A percentile compares a stretch with the other conserved stretches of the same genome.
These are phyloP conservation scores for Geopemphigus sp. DNA, from an alignment of 1,140 invertebrate genomes.

Conservation along the genomic window DNA sequence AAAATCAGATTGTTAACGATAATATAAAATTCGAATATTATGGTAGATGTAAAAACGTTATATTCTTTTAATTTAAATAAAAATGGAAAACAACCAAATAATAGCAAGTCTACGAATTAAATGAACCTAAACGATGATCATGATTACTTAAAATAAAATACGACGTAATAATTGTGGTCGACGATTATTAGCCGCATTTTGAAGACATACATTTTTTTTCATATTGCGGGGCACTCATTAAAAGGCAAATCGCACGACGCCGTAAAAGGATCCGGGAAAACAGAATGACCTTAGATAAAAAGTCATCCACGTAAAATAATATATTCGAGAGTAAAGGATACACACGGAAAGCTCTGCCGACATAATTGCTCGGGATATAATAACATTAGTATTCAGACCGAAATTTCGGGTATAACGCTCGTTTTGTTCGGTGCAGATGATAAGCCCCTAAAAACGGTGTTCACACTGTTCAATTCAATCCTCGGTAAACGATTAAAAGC, in stretches of 20 bases:
- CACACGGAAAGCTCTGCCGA: constrained; percentile 11
- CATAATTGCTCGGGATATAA: constrained; percentile 18
- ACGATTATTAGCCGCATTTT: not conserved
- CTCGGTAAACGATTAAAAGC: constrained; percentile 16
- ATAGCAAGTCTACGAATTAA: too few species aligned
- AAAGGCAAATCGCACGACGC: not conserved
- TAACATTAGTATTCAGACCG: constrained; percentile 41
- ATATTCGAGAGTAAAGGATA: not conserved
- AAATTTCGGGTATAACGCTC: constrained; percentile 7
- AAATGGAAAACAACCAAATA: too few species aligned
- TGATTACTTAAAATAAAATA: too few species aligned
- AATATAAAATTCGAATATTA: too few species aligned
- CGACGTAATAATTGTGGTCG: not conserved
- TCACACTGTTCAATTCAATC: constrained; percentile 18
- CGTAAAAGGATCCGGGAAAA: not conserved
- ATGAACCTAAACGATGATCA: too few species aligned
- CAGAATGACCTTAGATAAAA: constrained; percentile 31
- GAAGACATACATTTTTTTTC: not conserved
- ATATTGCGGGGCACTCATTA: not conserved
- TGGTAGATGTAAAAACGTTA: too few species aligned
- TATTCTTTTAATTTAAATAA: too few species aligned
- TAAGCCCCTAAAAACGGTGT: constrained; percentile 23
- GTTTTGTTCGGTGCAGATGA: not conserved
- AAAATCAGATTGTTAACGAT: too few species aligned
- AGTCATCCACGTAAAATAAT: constrained; percentile 26